Evolutionary conservation across 2,888 invertebrate genomes (phyloP), one percentile per base, ranked within the genome.

Genomic region (Drosophila histrio): DNA sequence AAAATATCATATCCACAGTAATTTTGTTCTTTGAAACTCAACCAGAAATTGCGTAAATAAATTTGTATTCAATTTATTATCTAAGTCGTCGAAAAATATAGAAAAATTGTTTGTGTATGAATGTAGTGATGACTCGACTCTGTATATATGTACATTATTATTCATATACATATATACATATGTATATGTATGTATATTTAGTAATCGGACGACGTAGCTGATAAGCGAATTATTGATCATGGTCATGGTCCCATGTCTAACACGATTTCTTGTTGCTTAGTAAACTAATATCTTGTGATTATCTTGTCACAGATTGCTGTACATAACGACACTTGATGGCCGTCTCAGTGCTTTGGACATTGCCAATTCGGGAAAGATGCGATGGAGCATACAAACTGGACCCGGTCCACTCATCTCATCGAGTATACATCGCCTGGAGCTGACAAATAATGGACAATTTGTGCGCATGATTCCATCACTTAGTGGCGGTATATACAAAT

Each of bases 281-380:
- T 32, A 26, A 32, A 56, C 39, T 21, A 17, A 26, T 36, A 17
- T 22, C 4, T 47, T 21, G n/a, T 36, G 7, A 38, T 56, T n/a
- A n/a, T 50, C 11, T 21, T 9, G 6, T 22, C 7, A 17, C 43
- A 96, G 96, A 87, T 92, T 97, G 73, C 92, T 97, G 57, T 94
- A 97, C 85, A 95, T 98, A 34, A 97, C 97, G 88, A 98, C 98
- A 2, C 92, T 98, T 68, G 98, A 99, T 94, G 98, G 98, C 9
- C 94, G 94, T 82, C 89, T 99, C 56, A 95, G 96, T 21, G 96
- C 97, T 3, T 93, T 98, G 74, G 95, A 97, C 89, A 93, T 95
- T 9, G 92, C 93, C 15, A 92, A 93, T 68, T 94, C 94, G 71
- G 96, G 97, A 1, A 92, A 93, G 61, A 91, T 96, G 75, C 92